Evolutionary conservation across 1,140 invertebrate species (phyloP), one percentile per base, ranked within the genome.

Genomic region (Drosophila ercepeae): DNA sequence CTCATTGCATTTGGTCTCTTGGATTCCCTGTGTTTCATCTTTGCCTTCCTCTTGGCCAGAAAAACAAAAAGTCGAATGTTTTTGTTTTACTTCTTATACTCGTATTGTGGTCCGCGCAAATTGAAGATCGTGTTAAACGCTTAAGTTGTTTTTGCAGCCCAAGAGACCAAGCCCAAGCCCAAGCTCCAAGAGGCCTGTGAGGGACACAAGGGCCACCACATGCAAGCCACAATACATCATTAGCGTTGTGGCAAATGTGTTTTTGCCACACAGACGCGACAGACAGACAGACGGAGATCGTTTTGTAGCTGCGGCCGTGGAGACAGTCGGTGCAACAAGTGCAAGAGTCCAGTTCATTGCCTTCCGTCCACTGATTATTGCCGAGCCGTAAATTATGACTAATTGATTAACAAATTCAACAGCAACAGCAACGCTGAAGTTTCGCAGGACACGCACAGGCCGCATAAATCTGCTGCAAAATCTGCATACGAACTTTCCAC

Each of bases 121-220:
- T 88, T 88, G 82, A 88, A 88, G 82, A 88, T 88, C 82, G 82
- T 88, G 82, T 88, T 88, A 88, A 88, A 88, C 82, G 82, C 81
- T 84, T 69, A 84, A 84, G 82, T 78, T 68, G 68, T 69, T 78
- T 74, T 59, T 73, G 61, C 65, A 21, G 39, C 46, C 49, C 42
- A 64, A 39, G 55, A 63, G 54, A n/a, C n/a, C n/a, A n/a, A n/a
- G n/a, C n/a, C n/a, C n/a, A n/a, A n/a, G n/a, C n/a, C n/a, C n/a
- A n/a, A 11, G 50, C 46, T 48, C 13, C 5, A 9, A 2, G 11
- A 8, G 13, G 4, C n/a, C n/a, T n/a, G n/a, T n/a, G 6, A 14
- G 13, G 11, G 34, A 50, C 18, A 14, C 39, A 49, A 42, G 44
- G 54, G 53, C 64, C 60, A 44, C 65, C 57, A 78, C 64, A 79